Percentiles rank a stretch among this genome's conserved stretches.
Evolutionary conservation across 2,113 vertebrate genomes (phyloP).

Genomic region (Cheirogaleus medius): DNA sequence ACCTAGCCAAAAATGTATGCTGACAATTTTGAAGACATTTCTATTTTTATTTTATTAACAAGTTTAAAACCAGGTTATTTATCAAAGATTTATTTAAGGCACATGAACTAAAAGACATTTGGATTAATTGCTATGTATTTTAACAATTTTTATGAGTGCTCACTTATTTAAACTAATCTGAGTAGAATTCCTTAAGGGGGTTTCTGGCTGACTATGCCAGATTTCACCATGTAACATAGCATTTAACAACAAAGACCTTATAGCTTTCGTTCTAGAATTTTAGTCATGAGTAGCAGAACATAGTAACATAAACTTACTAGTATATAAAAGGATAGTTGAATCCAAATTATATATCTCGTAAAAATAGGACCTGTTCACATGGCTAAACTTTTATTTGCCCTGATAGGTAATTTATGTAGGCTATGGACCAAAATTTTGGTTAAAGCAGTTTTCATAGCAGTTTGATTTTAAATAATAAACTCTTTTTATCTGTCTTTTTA

Average conservation of each 20-base stretch:
- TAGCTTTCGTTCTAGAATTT: not conserved
- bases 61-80: not conserved
- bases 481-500: not conserved
- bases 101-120: not conserved
- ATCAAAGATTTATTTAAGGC: not conserved
- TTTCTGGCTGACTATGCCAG: not conserved
- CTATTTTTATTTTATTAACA: not conserved
- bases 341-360: not conserved
- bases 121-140: not conserved
- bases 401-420: not conserved
- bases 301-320: not conserved
- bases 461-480: not conserved
- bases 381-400: not conserved
- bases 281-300: not conserved
- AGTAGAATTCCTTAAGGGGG: not conserved
- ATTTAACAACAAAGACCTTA: not conserved
- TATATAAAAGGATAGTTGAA: not conserved
- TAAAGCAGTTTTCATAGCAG: not conserved
- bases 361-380: not conserved
- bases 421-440: not conserved
- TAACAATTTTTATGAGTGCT: not conserved
- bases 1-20: not conserved
- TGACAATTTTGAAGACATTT: not conserved
- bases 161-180: not conserved
- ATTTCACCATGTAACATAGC: not conserved